Evolutionary conservation across 2,888 invertebrate species (phyloP), one percentile per base, ranked within the genome.

Genomic region (Trachelus troglodyta): DNA sequence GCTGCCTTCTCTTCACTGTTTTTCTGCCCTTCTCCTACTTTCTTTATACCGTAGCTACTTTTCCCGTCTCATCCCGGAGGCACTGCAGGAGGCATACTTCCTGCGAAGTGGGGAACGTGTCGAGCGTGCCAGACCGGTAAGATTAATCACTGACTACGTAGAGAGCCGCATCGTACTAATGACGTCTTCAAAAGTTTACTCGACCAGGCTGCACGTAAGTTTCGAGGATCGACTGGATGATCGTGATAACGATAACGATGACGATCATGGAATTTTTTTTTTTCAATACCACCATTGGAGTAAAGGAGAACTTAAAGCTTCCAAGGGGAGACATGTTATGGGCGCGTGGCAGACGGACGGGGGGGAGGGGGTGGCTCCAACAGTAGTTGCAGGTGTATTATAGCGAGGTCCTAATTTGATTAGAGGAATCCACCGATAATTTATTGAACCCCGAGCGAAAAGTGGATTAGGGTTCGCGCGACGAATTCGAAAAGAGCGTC

Each of bases 71-170:
- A 23, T 56, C 56, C 23, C 2, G 56, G 15, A 23, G 56, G 23
- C 56, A 9, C 23, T 56, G 2, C 56, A 23, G 56, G 23, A 23
- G 71, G 31, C 71, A 31, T 12, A 31, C 71, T 31, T 23, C 31
- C 12, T 31, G 74, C 68, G 12, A 56, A 31, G n/a, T 68, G 23
- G 30, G 9, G 23, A 80, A 80, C 82, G 81, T 80, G 82, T 82
- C 80, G 78, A 79, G 83, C 83, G 85, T 82, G 81, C 81, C 76
- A 31, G 76, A 77, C 11, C 2, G 40, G 76, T 73, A 83, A 86
- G 86, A 87, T 87, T 87, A 87, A 87, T 87, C 84, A 83, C 82
- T 75, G 73, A 77, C 69, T 77, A 79, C 79, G 82, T 81, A 81
- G 82, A 83, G 86, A 56, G 56, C 56, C 56, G 23, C 23, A 2